These are phyloP conservation scores for Cnemophilus loriae DNA, from an alignment of 2,113 vertebrate genomes.

Conservation along the genomic window DNA sequence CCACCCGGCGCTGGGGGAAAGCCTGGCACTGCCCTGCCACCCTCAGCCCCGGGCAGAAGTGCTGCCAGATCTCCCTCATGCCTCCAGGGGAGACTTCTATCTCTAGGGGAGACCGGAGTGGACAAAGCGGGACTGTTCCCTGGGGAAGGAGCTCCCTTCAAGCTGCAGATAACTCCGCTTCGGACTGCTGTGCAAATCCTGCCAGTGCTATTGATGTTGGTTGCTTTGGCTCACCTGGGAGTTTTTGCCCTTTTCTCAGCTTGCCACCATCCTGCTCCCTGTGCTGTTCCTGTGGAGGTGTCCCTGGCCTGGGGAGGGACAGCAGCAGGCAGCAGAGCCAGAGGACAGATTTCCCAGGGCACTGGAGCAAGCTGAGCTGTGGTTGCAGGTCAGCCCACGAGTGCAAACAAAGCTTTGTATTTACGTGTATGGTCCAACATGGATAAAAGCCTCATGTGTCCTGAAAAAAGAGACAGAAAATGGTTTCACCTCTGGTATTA, in stretches of 20 bases:
- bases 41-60: background rate
- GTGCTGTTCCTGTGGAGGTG: background rate
- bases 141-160: background rate
- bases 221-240: background rate
- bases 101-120: constrained; percentile 35
- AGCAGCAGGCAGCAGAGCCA: background rate
- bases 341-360: background rate
- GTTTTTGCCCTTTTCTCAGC: background rate
- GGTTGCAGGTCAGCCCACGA: rapidly evolving
- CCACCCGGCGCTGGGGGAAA: constrained; percentile 25
- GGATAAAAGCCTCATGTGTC: background rate
- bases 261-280: background rate
- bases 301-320: background rate
- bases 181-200: background rate
- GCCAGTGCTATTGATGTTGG: background rate
- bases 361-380: background rate
- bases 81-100: constrained; percentile 64
- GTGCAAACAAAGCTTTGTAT: background rate
- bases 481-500: background rate
- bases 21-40: background rate
- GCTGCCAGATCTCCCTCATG: background rate
- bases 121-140: background rate
- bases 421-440: background rate
- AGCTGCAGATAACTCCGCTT: background rate
- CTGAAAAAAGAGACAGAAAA: background rate